These are phyloP conservation scores for Halocynthia aurantium DNA, from an alignment of 23 tunicate species.

Conservation along the genomic window DNA sequence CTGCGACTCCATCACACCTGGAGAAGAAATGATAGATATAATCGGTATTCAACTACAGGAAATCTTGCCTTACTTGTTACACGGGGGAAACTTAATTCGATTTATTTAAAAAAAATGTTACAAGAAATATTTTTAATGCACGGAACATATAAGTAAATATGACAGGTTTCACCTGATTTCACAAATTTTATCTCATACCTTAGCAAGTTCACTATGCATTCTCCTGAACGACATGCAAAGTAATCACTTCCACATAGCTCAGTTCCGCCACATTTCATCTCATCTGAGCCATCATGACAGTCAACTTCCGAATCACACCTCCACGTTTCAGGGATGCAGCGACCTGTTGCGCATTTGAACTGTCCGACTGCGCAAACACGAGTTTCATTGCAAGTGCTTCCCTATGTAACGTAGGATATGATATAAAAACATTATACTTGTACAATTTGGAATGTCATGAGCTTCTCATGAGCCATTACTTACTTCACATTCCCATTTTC, in stretches of 20 bases:
- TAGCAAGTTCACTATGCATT: background rate
- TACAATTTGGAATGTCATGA: background rate
- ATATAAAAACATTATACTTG: background rate
- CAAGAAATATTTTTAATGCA: background rate
- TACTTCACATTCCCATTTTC: slow-evolving; percentile 64
- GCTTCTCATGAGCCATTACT: background rate
- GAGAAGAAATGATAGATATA: too few species aligned
- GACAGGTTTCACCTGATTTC: too few species aligned
- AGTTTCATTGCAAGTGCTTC: background rate
- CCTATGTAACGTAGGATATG: background rate
- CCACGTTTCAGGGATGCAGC: slow-evolving; percentile 59
- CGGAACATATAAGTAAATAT: background rate
- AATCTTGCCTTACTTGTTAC: too few species aligned
- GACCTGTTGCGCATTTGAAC: slow-evolving; percentile 27
- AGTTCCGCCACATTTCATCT: slow-evolving; percentile 34
- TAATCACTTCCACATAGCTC: background rate
- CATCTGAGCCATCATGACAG: slow-evolving; percentile 73
- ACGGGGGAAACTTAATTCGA: too few species aligned
- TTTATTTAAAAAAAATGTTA: too few species aligned
- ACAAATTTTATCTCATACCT: background rate
- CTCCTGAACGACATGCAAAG: background rate
- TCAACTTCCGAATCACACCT: slow-evolving; percentile 62
- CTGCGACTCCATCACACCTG: slow-evolving; percentile 42
- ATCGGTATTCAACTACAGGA: too few species aligned
- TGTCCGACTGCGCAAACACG: slow-evolving; percentile 29